phyloP scores from a whole-genome alignment of 2,888 invertebrate genomes.

The Fragum fragum region DNA sequence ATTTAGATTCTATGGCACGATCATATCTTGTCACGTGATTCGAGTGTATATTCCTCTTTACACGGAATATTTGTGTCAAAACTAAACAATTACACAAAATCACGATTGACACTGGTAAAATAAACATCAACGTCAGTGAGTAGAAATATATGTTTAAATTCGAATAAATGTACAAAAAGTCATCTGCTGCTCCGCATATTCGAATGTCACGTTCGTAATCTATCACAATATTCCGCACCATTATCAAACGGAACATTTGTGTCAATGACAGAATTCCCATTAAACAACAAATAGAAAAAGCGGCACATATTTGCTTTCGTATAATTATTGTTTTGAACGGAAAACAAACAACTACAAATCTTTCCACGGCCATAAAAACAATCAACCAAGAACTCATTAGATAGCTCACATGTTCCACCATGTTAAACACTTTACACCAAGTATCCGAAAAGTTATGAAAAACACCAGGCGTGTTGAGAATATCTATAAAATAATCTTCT shows the following conservation, averaged over 20 bases:
- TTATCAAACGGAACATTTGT: constrained; percentile 80
- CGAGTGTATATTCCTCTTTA: constrained; percentile 43
- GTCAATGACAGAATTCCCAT: constrained; percentile 77
- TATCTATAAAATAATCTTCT: constrained; percentile 65
- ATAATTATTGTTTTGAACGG: constrained; percentile 81
- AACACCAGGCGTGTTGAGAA: constrained; percentile 43
- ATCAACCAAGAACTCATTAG: constrained; percentile 84
- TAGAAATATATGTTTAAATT: constrained; percentile 81
- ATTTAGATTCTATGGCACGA: constrained; percentile 30
- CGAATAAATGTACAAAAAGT: constrained; percentile 72
- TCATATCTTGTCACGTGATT: constrained; percentile 9
- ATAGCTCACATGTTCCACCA: constrained; percentile 79
- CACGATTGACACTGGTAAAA: constrained; percentile 80
- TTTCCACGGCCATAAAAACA: constrained; percentile 83
- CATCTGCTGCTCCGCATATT: constrained; percentile 61
- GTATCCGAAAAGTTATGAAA: constrained; percentile 72
- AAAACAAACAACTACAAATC: constrained; percentile 82
- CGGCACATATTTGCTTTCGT: constrained; percentile 78
- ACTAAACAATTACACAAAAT: constrained; percentile 80
- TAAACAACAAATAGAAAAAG: constrained; percentile 75
- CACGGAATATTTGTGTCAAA: constrained; percentile 72
- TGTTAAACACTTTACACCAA: constrained; percentile 81
- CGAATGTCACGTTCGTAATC: constrained; percentile 47
- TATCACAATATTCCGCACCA: constrained; percentile 56
- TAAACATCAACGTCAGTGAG: constrained; percentile 79